Conservation (phyloP, 2,113 vertebrate genomes). For the Rostratula benghalensis region DNA sequence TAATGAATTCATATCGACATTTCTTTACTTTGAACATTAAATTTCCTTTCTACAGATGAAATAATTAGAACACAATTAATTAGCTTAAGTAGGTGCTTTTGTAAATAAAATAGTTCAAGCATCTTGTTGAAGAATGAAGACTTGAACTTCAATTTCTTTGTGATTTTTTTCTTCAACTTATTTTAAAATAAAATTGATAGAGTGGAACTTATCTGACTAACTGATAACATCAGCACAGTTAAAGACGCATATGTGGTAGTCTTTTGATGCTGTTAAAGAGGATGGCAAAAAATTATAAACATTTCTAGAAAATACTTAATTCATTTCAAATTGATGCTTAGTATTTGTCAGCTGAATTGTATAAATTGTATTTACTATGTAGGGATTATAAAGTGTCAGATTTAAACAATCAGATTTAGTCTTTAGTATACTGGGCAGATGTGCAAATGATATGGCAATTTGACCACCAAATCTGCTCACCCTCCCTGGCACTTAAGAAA, state of each 20-base stretch:
- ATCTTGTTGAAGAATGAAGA: conserved; percentile 1
- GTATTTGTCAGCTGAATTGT: background rate
- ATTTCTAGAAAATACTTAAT: background rate
- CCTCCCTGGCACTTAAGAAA: background rate
- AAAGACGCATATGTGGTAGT: background rate
- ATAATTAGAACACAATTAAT: background rate
- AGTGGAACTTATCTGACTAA: background rate
- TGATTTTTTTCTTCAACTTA: background rate
- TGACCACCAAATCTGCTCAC: background rate
- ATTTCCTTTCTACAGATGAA: background rate
- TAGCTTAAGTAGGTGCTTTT: background rate
- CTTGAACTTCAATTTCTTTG: background rate
- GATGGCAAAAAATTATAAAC: background rate
- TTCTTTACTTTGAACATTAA: background rate
- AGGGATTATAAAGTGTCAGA: background rate
- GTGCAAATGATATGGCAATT: background rate
- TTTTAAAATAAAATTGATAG: background rate
- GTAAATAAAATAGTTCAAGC: conserved; percentile 4
- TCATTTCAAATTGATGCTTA: background rate
- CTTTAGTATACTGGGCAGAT: background rate
- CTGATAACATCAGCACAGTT: background rate
- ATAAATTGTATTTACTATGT: background rate
- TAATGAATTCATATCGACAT: background rate
- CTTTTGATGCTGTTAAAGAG: background rate
- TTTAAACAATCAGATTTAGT: background rate